Conservation (phyloP, 2,797 vertebrate species). For the Anas capensis region DNA sequence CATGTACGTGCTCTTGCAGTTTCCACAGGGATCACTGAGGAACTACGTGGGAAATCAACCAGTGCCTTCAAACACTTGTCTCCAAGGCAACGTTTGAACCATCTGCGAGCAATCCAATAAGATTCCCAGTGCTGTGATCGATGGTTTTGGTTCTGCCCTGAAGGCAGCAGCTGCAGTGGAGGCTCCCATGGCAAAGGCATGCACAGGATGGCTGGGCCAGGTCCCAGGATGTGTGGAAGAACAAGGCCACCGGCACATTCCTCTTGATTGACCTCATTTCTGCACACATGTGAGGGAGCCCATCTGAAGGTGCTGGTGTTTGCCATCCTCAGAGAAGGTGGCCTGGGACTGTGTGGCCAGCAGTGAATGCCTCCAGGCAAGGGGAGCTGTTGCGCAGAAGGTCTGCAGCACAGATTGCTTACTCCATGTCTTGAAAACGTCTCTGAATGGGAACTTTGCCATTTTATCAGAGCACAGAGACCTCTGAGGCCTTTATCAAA, state of each 20-base stretch:
- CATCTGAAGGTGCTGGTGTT: fast-evolving
- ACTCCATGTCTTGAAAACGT: not conserved
- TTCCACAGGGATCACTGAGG: not conserved
- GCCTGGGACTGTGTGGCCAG: not conserved
- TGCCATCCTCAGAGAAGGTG: not conserved
- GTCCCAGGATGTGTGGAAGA: not conserved
- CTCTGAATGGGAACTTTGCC: not conserved
- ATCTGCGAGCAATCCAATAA: not conserved
- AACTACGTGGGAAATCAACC: not conserved
- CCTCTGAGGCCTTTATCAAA: too few relatives aligned
- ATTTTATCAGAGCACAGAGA: not conserved
- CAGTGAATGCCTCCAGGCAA: not conserved
- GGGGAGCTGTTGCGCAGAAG: not conserved
- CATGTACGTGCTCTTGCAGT: not conserved
- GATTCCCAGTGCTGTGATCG: not conserved
- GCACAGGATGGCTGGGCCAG: not conserved
- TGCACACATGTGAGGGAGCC: not conserved
- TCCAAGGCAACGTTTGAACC: not conserved
- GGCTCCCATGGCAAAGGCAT: not conserved
- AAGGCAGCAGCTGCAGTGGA: not conserved
- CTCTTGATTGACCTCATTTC: not conserved
- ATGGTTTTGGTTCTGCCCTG: not conserved
- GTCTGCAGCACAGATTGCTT: not conserved
- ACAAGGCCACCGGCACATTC: not conserved
- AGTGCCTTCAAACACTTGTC: not conserved